Evolutionary conservation across 2,888 invertebrate species (phyloP), one percentile per base, ranked within the genome.

Genomic region (Epinotia bilunana): DNA sequence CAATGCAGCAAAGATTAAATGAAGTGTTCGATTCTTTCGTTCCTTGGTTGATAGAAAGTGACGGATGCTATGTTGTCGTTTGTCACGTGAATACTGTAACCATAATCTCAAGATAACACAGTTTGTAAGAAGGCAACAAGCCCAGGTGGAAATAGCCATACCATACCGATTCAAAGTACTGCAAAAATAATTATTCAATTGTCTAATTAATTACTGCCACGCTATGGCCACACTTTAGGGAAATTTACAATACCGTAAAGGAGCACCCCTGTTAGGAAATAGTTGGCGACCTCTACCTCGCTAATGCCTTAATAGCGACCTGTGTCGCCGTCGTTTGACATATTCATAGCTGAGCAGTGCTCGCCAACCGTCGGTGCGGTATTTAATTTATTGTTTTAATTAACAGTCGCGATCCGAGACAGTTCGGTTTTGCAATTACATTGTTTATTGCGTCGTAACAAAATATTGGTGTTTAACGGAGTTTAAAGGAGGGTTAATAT

Each of bases 301-400:
- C 86, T 86, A 88, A 87, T 86, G 85, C 83, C 82, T 79, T 81
- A 83, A 81, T 83, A 81, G 80, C 83, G 85, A 86, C 87, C 86
- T 84, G 83, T 82, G 86, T 85, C 83, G 82, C 78, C 69, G 75
- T 77, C 80, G 79, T 81, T 83, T 87, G 90, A 90, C 90, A 90
- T 89, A 90, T 90, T 90, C 89, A 90, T 90, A 85, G 89, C 87
- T 72, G 61, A 69, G 62, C 87, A 73, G 61, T 61, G 72, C 72
- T 74, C 70, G 74, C 74, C 74, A 74, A 74, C 74, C 74, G 64
- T 74, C 70, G 74, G 74, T 65, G 70, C 70, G 74, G 70, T 65
- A 71, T 74, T 83, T 83, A 90, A 90, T 90, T 90, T 90, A 90
- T 90, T 87, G 90, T 89, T 90, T 90, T 89, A 89, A 90, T 90